Evolutionary conservation across 2,797 vertebrate species (phyloP), one percentile per base, ranked within the genome.

Genomic region (Schizothorax lantsangensis): DNA sequence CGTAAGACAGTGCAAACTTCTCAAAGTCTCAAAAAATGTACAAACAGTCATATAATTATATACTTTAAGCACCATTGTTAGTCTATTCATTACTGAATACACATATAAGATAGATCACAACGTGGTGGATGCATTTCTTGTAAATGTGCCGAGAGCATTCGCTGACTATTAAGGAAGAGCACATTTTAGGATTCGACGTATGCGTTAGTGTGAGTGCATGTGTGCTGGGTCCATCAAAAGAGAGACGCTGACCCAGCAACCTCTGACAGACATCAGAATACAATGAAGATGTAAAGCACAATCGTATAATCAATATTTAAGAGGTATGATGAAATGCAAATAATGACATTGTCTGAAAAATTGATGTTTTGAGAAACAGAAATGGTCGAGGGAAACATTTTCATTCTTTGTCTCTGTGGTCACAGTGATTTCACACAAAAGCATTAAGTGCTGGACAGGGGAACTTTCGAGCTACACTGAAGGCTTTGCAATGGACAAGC

Each of bases 1-100:
- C 86, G 88, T 93, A 93, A 94, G 93, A 94, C 88, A 95, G 90
- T 94, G 91, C 92, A 95, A 95, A 95, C 87, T 74, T 94, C 95
- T 94, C 93, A 94, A 94, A 94, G 92, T 95, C 91, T 94, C 89
- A 91, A 92, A 94, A 72, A 94, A 95, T 95, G 93, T 95, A 96
- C 95, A 95, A 95, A 96, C 92, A 93, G 95, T 92, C 93, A 94
- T 91, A 91, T 91, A 88, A 89, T 90, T 84, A 91, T 91, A 89
- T 94, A 96, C 93, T 85, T 93, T 96, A 93, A 96, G 96, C 96
- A 96, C 96, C 96, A 96, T 95, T 92, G 92, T 95, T 94, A 92
- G 93, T 93, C 85, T 89, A 95, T 95, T 95, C 93, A 91, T 95
- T 93, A 90, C 94, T 91, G 92, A 94, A 95, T 95, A 95, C 92